These are phyloP conservation scores for Minunthozetes semirufus DNA, from an alignment of 2,888 invertebrate genomes.

Conservation along the genomic window DNA sequence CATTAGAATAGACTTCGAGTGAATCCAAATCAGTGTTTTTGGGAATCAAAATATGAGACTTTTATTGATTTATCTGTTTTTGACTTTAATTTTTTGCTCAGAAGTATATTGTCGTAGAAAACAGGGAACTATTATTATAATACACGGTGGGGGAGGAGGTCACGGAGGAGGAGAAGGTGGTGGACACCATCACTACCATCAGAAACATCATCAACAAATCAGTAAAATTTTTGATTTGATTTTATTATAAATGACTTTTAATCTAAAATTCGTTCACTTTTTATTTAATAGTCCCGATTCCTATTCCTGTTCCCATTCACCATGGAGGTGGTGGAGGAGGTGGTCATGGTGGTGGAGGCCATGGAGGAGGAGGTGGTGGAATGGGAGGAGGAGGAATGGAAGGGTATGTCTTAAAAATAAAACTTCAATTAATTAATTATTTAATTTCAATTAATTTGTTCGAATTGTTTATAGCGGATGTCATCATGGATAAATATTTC, in stretches of 20 bases:
- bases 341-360: neutral
- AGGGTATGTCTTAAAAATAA: neutral
- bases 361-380: neutral
- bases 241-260: neutral
- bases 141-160: neutral
- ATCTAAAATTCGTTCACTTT: neutral
- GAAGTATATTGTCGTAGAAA: neutral
- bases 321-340: neutral
- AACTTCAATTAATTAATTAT: no score
- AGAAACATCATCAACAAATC: neutral
- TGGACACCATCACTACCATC: neutral
- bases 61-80: no score
- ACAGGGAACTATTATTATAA: neutral
- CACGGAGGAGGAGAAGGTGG: neutral
- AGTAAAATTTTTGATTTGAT: neutral
- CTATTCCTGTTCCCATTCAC: neutral
- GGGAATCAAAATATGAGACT: no score
- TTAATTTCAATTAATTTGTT: no score
- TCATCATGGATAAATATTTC: no score
- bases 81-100: no score
- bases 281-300: slow-evolving; percentile 9
- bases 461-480: no score
- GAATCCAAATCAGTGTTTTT: no score
- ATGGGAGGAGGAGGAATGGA: no score
- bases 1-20: no score